Evolutionary conservation across 2,113 vertebrate genomes (phyloP), one percentile per base, ranked within the genome.

Genomic region (Malurus melanocephalus): DNA sequence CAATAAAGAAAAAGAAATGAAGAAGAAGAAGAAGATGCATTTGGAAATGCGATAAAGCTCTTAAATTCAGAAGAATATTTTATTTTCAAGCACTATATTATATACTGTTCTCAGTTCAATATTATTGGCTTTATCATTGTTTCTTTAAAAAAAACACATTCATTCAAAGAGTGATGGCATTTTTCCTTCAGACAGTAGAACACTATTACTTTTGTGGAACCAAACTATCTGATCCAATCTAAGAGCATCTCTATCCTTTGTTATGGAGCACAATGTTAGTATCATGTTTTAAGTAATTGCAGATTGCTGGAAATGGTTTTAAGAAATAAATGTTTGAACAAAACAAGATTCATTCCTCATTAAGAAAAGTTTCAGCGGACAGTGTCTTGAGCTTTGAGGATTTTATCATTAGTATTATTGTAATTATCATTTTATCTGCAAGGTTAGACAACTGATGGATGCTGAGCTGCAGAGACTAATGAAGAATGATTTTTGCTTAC

Each of bases 401-500:
- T 3, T 74, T 80, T 51, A 45, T 38, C 18, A 45, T 43, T 55
- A 62, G 45, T 32, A 45, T 48, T 69, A 83, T 27, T 65, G 56
- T 49, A 61, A 68, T 68, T 55, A 53, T 61, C 62, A 65, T 46
- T 40, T 1, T 43, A 88, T 88, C 76, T 93, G 65, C 80, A 90
- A 90, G 55, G 51, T 87, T 86, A 91, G 69, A 74, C 13, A 64
- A 46, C 10, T 90, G 86, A 89, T 56, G 33, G 57, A 71, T 60
- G 45, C 45, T 46, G 62, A 93, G 64, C 68, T 78, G 59, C 56
- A 77, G 20, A 90, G 59, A 52, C 17, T 87, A 86, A 93, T 69
- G 52, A 38, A 90, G 78, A 93, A 93, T 64, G 78, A 90, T 66
- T 94, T 93, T 89, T 93, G n/a, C 80, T 85, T 85, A 85, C 48